Base-by-base conservation (phyloP, 2,113 vertebrate species). In the Ceyx melanurus region DNA sequence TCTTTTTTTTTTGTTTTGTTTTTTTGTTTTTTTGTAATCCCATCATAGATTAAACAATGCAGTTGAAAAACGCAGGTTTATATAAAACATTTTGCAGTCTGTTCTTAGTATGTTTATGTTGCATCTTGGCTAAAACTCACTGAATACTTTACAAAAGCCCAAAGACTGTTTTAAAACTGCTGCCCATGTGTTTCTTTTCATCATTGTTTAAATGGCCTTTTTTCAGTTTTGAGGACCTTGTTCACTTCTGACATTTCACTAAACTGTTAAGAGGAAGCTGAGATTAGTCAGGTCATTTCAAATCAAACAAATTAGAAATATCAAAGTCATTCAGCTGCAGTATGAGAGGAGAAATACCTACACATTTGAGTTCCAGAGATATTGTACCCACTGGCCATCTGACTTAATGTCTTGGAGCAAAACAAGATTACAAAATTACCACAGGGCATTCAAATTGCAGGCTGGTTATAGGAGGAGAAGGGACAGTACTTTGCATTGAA, bases 181-280 rank as follows among this genome's bases (percentile, higher is more conserved):
- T 96, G 89, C 87, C 81, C 87, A 35, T 94, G 91, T 96, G 96
- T 93, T 96, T 96, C 95, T 91, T 96, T 95, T 96, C 92, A 95
- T 96, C 68, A 42, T 71, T 93, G 91, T 96, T 96, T 96, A 91
- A 91, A 96, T 93, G 94, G 75, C 67, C 89, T 93, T 95, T 96
- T 94, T 92, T 92, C 89, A 94, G 15, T 84, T 89, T 92, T 3
- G 0, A 70, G 67, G 87, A 80, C 79, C 91, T 93, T 89, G 46
- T 94, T 94, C 86, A 87, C 84, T 89, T 96, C 61, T 95, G 95
- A 92, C 95, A 92, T 96, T 95, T 96, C 87, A 73, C 92, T 90
- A 93, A 96, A 96, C 90, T 86, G 92, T 86, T 96, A 92, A 92
- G 94, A 95, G 95, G 92, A 96, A 96, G 81, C 94, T 76, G 91